These are phyloP conservation scores for Acanthosoma haemorrhoidale DNA, from an alignment of 2,888 invertebrate genomes.

Conservation along the genomic window DNA sequence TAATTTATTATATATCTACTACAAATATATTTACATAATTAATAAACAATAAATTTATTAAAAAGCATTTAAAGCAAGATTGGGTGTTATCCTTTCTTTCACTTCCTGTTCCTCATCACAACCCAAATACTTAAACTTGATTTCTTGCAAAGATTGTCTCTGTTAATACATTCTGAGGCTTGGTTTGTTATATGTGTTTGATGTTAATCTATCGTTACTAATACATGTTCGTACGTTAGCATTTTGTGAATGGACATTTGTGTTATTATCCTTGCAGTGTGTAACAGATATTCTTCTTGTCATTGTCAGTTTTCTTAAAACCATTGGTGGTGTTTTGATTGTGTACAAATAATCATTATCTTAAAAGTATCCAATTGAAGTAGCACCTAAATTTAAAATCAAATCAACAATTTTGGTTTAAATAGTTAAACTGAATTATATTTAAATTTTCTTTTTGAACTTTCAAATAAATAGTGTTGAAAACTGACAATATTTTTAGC, in stretches of 20 bases:
- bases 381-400: too few relatives aligned
- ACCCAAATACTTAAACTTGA: not conserved
- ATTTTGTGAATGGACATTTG: not conserved
- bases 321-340: too few relatives aligned
- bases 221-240: not conserved
- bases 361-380: too few relatives aligned
- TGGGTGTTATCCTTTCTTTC: slow-evolving; percentile 6
- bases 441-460: too few relatives aligned
- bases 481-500: too few relatives aligned
- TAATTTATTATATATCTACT: not conserved
- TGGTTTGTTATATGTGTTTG: not conserved
- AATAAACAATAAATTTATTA: not conserved
- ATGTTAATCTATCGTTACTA: not conserved
- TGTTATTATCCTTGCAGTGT: too few relatives aligned
- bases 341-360: too few relatives aligned
- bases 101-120: not conserved
- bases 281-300: too few relatives aligned
- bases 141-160: not conserved
- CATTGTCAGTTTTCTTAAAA: too few relatives aligned
- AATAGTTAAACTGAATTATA: too few relatives aligned
- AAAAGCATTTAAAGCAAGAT: slow-evolving; percentile 28
- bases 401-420: too few relatives aligned
- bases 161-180: not conserved
- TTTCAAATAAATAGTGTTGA: too few relatives aligned
- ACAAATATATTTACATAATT: not conserved